Conservation (phyloP, 2,888 invertebrate genomes). For the Linnaemya tessellans region DNA sequence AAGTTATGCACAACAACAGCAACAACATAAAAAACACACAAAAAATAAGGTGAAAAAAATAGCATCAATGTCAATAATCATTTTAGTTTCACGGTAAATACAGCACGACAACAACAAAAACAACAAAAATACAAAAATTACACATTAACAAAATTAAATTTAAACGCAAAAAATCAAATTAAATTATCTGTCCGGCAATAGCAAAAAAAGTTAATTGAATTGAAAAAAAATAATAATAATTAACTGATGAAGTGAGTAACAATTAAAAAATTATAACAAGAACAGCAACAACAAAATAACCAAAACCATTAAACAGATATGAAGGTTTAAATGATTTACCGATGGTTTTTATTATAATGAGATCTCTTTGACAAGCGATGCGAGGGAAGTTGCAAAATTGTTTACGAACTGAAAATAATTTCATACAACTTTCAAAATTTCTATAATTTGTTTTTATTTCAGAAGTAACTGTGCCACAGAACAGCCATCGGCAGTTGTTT, state of each 20-base stretch:
- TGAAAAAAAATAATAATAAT: conserved; percentile 29
- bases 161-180: conserved; percentile 28
- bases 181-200: conserved; percentile 22
- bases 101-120: background rate
- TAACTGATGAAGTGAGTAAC: conserved; percentile 57
- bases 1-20: conserved; percentile 7
- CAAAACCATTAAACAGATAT: conserved; percentile 38
- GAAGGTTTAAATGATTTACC: conserved; percentile 17
- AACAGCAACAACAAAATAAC: conserved; percentile 18
- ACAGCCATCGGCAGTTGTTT: too few relatives aligned
- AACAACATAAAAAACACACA: background rate
- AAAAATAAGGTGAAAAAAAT: conserved; percentile 26
- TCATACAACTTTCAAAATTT: too few relatives aligned
- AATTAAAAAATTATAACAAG: conserved; percentile 45
- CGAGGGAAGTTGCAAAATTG: background rate
- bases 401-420: background rate
- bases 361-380: background rate
- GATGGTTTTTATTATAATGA: background rate
- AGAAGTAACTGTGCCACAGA: too few relatives aligned
- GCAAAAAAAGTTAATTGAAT: background rate
- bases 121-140: conserved; percentile 13
- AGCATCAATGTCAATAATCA: conserved; percentile 57
- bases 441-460: too few relatives aligned
- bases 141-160: conserved; percentile 34
- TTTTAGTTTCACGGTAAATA: conserved; percentile 48